phyloP scores from a whole-genome alignment of 37 sponge, comb jelly and placozoan species.

The Bolinopsis microptera region DNA sequence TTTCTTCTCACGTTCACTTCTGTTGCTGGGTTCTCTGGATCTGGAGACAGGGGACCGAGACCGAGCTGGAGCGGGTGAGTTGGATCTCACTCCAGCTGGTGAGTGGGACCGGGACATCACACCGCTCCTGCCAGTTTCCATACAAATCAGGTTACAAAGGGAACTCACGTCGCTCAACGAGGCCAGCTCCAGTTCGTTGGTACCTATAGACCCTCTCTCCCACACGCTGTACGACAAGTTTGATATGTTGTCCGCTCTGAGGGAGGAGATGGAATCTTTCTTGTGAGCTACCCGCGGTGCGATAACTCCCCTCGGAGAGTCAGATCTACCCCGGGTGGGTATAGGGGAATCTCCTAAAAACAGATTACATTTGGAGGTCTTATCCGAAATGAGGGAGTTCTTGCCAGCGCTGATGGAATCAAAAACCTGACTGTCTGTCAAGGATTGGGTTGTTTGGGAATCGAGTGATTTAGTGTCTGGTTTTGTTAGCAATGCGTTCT shows the following conservation, averaged over 20 bases:
- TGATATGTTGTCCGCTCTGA: slow-evolving; percentile 47
- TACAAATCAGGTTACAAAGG: slow-evolving; percentile 63
- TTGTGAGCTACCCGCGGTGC: neutral
- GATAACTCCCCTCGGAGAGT: neutral
- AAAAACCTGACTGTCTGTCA: slow-evolving; percentile 31
- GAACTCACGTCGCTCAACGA: slow-evolving; percentile 56
- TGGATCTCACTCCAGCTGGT: neutral
- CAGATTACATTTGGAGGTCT: slow-evolving; percentile 54
- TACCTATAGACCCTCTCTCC: slow-evolving; percentile 36
- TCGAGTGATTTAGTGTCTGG: slow-evolving; percentile 42
- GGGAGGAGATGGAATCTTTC: slow-evolving; percentile 2
- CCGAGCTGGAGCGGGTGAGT: slow-evolving; percentile 8
- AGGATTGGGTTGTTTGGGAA: slow-evolving; percentile 33
- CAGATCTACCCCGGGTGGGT: neutral
- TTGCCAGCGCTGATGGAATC: slow-evolving; percentile 45
- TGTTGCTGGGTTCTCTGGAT: neutral
- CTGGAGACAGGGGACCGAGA: neutral
- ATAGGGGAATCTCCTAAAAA: slow-evolving; percentile 43
- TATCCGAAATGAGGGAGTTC: slow-evolving; percentile 38
- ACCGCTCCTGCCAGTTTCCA: slow-evolving; percentile 62
- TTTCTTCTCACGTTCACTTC: neutral
- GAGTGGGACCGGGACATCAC: slow-evolving; percentile 62
- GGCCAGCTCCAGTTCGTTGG: neutral
- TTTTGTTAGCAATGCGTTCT: neutral
- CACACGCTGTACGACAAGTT: slow-evolving; percentile 50